A percentile compares a stretch with the other conserved stretches of the same genome.
Conservation (phyloP, 23 tunicate species). For the Oikopleura dioica region DNA sequence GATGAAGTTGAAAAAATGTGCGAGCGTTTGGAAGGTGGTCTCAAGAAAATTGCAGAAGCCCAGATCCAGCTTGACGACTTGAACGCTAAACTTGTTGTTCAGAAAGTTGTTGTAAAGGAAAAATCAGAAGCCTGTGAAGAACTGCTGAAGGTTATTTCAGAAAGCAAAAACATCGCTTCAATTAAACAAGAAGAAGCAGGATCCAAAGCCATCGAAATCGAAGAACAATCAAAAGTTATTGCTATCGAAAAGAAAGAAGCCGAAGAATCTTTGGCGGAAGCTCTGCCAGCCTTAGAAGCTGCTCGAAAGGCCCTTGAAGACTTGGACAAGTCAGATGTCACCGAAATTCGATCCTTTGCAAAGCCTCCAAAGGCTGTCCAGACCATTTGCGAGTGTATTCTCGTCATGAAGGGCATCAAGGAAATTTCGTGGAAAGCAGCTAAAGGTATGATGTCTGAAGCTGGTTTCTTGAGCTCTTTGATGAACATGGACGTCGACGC, state of each 20-base stretch:
- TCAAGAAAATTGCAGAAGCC: conserved; percentile 76
- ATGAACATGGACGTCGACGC: conserved; percentile 99
- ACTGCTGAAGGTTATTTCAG: conserved; percentile 60
- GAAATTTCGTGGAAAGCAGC: conserved; percentile 95
- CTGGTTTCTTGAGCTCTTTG: conserved; percentile 67
- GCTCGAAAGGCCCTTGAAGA: conserved; percentile 88
- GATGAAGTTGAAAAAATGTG: conserved; percentile 82
- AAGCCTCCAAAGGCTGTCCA: conserved; percentile 94
- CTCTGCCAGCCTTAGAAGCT: conserved; percentile 96
- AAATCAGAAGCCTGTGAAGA: conserved; percentile 81
- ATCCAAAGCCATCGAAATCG: conserved; percentile 84
- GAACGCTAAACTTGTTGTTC: conserved; percentile 84
- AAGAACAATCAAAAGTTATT: conserved; percentile 70
- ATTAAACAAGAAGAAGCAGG: conserved; percentile 85
- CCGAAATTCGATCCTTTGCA: conserved; percentile 94
- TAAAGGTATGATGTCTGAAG: conserved; percentile 98
- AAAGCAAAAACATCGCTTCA: conserved; percentile 46
- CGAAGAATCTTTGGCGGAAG: conserved; percentile 86
- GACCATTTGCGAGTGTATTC: conserved; percentile 82
- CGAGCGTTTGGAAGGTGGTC: conserved; percentile 89
- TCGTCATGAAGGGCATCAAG: conserved; percentile 74
- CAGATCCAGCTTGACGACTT: conserved; percentile 79
- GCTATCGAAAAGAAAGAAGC: conserved; percentile 93
- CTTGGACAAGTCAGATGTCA: conserved; percentile 92
- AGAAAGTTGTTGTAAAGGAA: conserved; percentile 93